phyloP scores from a whole-genome alignment of 2,113 vertebrate species.

The Platysternon megacephalum region DNA sequence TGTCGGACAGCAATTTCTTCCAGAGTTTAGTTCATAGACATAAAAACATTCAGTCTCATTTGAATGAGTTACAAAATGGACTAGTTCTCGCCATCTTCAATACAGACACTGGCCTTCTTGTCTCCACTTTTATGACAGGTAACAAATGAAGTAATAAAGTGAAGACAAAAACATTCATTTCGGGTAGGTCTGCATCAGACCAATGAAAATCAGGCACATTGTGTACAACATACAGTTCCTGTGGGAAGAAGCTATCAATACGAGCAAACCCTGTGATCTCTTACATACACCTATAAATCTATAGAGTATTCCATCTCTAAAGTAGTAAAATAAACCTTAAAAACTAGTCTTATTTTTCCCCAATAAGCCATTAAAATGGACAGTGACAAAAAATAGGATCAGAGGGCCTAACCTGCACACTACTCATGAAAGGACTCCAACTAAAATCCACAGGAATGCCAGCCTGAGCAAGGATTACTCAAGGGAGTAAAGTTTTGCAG shows the following conservation, averaged over 20 bases:
- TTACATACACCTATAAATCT: conserved; percentile 13
- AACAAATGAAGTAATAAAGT: conserved; percentile 55
- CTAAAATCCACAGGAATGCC: rapidly evolving
- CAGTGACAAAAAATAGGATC: conserved; percentile 12
- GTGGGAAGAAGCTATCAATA: not conserved
- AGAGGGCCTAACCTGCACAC: not conserved
- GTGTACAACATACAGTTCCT: not conserved
- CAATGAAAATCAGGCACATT: conserved; percentile 55
- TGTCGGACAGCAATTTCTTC: conserved; percentile 18
- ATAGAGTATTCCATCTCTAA: not conserved
- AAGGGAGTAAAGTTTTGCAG: not conserved
- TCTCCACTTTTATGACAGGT: conserved; percentile 40
- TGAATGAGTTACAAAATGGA: conserved; percentile 38
- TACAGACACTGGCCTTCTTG: not conserved
- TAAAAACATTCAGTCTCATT: not conserved
- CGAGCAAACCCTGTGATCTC: not conserved
- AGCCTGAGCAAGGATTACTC: rapidly evolving
- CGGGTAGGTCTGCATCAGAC: conserved; percentile 25
- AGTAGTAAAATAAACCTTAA: conserved; percentile 10
- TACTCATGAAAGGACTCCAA: not conserved
- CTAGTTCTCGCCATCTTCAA: not conserved
- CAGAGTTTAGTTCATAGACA: not conserved
- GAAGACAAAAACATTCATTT: conserved; percentile 38
- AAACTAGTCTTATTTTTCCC: not conserved
- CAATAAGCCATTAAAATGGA: conserved; percentile 1